Evolutionary conservation across 1,140 invertebrate genomes (phyloP).

Genomic region (Bombus cullumanus): DNA sequence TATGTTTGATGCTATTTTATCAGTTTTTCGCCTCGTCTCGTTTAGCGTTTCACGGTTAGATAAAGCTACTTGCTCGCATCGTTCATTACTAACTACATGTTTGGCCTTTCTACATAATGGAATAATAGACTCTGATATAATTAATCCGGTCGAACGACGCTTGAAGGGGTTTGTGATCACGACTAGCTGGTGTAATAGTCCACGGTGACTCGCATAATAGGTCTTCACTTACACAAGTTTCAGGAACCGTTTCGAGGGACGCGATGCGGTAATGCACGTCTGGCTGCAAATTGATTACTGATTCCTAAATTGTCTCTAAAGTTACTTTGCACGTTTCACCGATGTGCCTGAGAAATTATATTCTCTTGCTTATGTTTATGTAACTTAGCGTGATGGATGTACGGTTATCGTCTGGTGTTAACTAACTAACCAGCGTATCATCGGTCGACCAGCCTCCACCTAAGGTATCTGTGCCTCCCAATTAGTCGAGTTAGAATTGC

Average conservation of each 20-base stretch:
- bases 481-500: constrained; percentile 73
- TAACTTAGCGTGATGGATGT: constrained; percentile 59
- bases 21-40: neutral
- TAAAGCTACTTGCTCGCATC: neutral
- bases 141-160: constrained; percentile 2
- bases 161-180: neutral
- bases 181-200: neutral
- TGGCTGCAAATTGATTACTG: constrained; percentile 62
- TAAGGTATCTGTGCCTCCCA: constrained; percentile 67
- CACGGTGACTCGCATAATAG: neutral
- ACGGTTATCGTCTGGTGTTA: constrained; percentile 56
- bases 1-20: neutral
- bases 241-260: constrained; percentile 20
- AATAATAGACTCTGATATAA: neutral
- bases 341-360: constrained; percentile 56
- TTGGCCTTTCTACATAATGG: neutral
- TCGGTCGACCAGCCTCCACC: constrained; percentile 45
- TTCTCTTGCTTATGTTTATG: constrained; percentile 55
- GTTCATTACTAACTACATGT: neutral
- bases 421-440: constrained; percentile 63
- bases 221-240: constrained; percentile 34
- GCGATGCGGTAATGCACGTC: constrained; percentile 47
- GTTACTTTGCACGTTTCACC: constrained; percentile 53
- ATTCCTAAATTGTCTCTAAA: constrained; percentile 64
- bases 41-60: no score